Evolutionary conservation across 2,888 invertebrate genomes (phyloP).

Genomic region (Lagria hirta): DNA sequence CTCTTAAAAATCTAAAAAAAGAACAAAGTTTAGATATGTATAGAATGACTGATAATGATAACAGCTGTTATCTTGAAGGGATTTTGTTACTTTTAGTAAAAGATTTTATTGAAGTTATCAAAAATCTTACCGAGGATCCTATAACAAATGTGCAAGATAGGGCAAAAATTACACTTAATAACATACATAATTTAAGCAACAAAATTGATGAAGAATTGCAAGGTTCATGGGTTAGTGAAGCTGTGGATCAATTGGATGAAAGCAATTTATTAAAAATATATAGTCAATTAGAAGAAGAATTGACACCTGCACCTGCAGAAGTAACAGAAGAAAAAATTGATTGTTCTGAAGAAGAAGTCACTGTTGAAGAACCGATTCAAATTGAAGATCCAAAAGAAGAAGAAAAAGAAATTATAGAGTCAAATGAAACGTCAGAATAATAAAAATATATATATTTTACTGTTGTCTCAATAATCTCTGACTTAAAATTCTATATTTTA

Average conservation of each 20-base stretch:
- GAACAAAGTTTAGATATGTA: slow-evolving; percentile 18
- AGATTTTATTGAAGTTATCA: slow-evolving; percentile 40
- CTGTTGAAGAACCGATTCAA: slow-evolving; percentile 4
- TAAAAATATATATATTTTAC: too few species aligned
- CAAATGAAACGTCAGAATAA: neutral
- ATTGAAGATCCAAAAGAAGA: neutral
- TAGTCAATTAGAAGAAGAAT: slow-evolving; percentile 29
- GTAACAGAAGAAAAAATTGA: slow-evolving; percentile 25
- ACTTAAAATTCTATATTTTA: slow-evolving; percentile 34
- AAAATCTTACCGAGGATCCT: slow-evolving; percentile 40
- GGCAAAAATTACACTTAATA: slow-evolving; percentile 39
- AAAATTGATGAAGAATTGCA: slow-evolving; percentile 37
- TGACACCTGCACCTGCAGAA: slow-evolving; percentile 17
- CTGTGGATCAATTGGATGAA: slow-evolving; percentile 22
- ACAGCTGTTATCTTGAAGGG: slow-evolving; percentile 43
- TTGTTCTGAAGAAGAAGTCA: slow-evolving; percentile 4
- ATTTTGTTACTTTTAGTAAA: slow-evolving; percentile 39
- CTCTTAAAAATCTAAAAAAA: slow-evolving; percentile 38
- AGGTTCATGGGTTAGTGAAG: slow-evolving; percentile 36
- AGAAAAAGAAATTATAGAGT: slow-evolving; percentile 2
- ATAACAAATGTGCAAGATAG: slow-evolving; percentile 44
- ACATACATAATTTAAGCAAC: slow-evolving; percentile 37
- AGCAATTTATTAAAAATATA: slow-evolving; percentile 32
- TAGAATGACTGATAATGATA: slow-evolving; percentile 10
- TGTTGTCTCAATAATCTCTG: slow-evolving; percentile 31